Base-by-base conservation (phyloP, 2,888 invertebrate species). In the Eristalis tenax region DNA sequence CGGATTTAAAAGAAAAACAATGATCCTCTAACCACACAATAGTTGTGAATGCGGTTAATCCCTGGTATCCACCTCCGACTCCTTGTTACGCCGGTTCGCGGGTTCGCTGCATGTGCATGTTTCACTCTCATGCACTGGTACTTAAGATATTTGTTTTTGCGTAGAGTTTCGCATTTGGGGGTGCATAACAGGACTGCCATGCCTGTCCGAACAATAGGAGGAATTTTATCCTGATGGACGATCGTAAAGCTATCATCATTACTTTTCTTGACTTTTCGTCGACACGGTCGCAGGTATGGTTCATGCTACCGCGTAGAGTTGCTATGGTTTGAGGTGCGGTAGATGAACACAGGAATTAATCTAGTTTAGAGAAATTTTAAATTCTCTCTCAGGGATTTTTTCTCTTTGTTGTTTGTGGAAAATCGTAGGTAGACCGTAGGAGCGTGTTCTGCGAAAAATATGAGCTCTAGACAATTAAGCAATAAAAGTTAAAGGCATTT, bases 241-340 rank as follows among this genome's bases (percentile, higher is more conserved):
- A 77, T 86, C 82, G 85, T 86, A 86, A 86, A 86, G 82, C 69
- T 82, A 86, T 86, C 85, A 86, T 86, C 85, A 86, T 86, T 86
- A 86, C 82, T 82, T 86, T 82, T 86, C 82, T 86, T 82, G 82
- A 61, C 77, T 82, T 65, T 74, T 69, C 74, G 73, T 50, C 50
- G 50, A 18, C 50, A 74, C 35, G 63, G 64, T 26, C 57, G 40
- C 71, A 73, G 73, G 63, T 73, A 68, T 64, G 43, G 38, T 56
- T 70, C 43, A 43, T 38, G 38, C 38, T 13, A 38, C 32, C 32
- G 32, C 13, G 1, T 38, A 0, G n/a, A 6, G 43, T n/a, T 50
- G n/a, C 18, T 38, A 65, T 65, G 69, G 57, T 59, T 59, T 77
- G 64, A 26, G 23, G 23, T 74, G 23, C 18, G 38, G 64, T 59